Conservation (phyloP, 1,140 invertebrate species). For the Drosophila kohkoa region DNA sequence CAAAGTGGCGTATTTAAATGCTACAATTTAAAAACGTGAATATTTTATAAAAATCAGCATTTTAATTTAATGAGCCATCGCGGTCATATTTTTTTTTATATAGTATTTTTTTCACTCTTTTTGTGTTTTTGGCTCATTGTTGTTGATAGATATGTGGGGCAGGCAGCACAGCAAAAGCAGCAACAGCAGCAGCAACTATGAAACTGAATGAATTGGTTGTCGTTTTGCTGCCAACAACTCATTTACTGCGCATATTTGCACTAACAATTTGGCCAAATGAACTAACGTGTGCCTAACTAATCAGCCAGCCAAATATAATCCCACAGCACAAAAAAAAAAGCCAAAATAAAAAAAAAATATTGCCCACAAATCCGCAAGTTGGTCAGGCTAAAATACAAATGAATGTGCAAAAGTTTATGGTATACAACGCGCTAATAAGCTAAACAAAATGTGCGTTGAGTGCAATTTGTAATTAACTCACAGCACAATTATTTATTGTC, state of each 20-base stretch:
- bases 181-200: neutral
- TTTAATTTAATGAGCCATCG: conserved; percentile 10
- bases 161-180: neutral
- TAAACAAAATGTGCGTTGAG: conserved; percentile 69
- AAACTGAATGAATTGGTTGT: conserved; percentile 30
- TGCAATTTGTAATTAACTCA: conserved; percentile 78
- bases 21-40: conserved; percentile 1
- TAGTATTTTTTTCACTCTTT: conserved; percentile 3
- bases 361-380: conserved; percentile 19
- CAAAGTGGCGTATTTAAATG: neutral
- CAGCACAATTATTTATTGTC: conserved; percentile 78
- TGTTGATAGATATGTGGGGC: conserved; percentile 20
- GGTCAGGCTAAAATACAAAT: conserved; percentile 46
- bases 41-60: conserved; percentile 22
- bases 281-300: conserved; percentile 34
- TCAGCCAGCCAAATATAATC: conserved; percentile 26
- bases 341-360: conserved; percentile 15
- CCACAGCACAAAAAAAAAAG: conserved; percentile 23
- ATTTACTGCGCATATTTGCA: conserved; percentile 55
- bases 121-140: neutral
- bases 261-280: conserved; percentile 68
- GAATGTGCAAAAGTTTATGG: conserved; percentile 53
- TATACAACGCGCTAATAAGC: conserved; percentile 69
- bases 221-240: conserved; percentile 23
- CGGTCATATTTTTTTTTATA: neutral